Evolutionary conservation across 92 coral and sea anemone genomes (phyloP), one percentile per base, ranked within the genome.

Genomic region (Nematostella vectensis): DNA sequence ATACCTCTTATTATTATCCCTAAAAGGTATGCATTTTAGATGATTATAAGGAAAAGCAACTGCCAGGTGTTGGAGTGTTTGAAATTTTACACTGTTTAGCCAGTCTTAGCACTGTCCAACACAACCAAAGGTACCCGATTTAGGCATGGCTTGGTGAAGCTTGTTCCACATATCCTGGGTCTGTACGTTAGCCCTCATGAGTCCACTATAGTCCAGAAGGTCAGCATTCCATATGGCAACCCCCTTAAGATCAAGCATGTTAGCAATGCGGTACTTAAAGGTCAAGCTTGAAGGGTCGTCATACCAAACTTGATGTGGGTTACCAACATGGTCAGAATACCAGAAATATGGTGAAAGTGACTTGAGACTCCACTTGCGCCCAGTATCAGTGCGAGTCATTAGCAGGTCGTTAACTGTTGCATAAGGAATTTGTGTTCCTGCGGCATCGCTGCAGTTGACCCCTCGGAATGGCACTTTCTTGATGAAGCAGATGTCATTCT

Each of bases 381-480:
- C 84, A 4, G 49, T 48, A 21, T 57, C 71, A 1, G 94, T 70
- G 27, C 97, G 70, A 40, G 81, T 79, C 15, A 70, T 31, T 20
- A 78, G 29, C 57, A 89, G 73, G 50, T 89, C 97, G 43, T 85
- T 65, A 31, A 89, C 65, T 10, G 72, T 77, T 11, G 95, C 79
- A 72, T 81, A 89, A 31, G 72, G 72, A 17, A 81, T 71, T 65
- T 89, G 95, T 30, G 68, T 55, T n/a, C 97, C 97, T 31, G 97
- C 97, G 26, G 97, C 97, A 53, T 89, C 97, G 56, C 97, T 89
- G 63, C 97, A 89, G 65, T 86, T 86, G 53, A 77, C 97, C 1
- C 97, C 97, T 18, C 87, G 70, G 58, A 81, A 89, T 4, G 97
- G 97, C 12, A 85, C 91, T 26, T 57, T 69, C 45, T 86, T 86